These are phyloP conservation scores for Gerris buenoi DNA, from an alignment of 1,140 invertebrate genomes.

Conservation along the genomic window DNA sequence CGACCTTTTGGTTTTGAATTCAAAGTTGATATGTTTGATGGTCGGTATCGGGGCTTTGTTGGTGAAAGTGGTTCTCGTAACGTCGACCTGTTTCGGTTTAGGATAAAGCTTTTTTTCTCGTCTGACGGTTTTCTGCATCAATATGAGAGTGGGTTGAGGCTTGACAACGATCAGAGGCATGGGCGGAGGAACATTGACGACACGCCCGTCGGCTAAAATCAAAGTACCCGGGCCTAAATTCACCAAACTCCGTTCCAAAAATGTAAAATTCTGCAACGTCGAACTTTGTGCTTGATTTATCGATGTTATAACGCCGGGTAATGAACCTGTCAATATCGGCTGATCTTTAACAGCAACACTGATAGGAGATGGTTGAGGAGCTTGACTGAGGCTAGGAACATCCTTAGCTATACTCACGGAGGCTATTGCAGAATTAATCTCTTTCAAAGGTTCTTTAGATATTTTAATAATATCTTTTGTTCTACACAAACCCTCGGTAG, in stretches of 20 bases:
- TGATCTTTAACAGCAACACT: background rate
- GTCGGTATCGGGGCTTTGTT: conserved; percentile 57
- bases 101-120: conserved; percentile 9
- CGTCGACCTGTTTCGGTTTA: conserved; percentile 23
- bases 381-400: background rate
- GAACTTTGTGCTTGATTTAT: background rate
- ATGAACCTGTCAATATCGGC: background rate
- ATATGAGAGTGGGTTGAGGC: conserved; percentile 11
- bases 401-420: background rate
- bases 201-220: conserved; percentile 16
- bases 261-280: background rate
- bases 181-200: conserved; percentile 15
- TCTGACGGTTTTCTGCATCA: conserved; percentile 12
- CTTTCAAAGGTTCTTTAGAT: conserved; percentile 4
- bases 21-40: conserved; percentile 30
- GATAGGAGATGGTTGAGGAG: background rate
- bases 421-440: conserved; percentile 6
- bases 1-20: background rate
- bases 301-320: background rate
- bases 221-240: conserved; percentile 16
- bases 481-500: no score
- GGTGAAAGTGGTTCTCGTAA: conserved; percentile 45
- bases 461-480: no score
- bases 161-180: conserved; percentile 15
- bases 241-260: conserved; percentile 14